phyloP scores from a whole-genome alignment of 2,113 vertebrate genomes.

The Sinosuthora webbiana region DNA sequence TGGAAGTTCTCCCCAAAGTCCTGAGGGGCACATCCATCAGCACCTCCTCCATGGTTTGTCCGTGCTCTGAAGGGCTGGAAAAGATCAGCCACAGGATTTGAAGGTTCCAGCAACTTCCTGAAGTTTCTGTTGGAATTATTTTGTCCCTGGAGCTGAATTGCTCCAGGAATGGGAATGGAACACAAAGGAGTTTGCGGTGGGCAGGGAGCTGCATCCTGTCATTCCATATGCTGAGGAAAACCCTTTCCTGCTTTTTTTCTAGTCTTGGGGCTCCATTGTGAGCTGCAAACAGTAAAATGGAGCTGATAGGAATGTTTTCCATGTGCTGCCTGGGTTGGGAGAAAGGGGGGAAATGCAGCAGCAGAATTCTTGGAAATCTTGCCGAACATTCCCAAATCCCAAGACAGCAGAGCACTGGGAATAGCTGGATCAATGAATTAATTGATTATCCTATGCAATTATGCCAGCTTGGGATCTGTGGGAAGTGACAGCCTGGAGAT shows the following conservation, averaged over 20 bases:
- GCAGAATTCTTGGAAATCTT: not conserved
- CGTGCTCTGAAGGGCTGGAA: not conserved
- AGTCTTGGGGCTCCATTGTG: conserved; percentile 59
- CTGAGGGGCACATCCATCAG: not conserved
- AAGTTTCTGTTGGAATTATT: not conserved
- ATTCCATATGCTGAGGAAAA: conserved; percentile 51
- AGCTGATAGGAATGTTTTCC: conserved; percentile 6
- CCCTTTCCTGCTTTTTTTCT: conserved; percentile 62
- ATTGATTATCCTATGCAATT: not conserved
- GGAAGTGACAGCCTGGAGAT: not conserved
- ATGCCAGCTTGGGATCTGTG: accelerated
- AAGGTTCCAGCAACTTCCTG: not conserved
- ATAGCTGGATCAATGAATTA: not conserved
- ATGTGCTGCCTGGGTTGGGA: not conserved
- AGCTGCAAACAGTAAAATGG: conserved; percentile 39
- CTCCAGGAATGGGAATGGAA: not conserved
- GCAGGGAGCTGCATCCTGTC: conserved; percentile 39
- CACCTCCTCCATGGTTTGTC: not conserved
- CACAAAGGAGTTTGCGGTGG: conserved; percentile 43
- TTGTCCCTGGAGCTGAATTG: not conserved
- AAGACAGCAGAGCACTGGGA: not conserved
- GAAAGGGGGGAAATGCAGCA: not conserved
- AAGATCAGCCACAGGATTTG: not conserved
- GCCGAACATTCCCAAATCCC: not conserved
- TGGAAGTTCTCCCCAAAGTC: accelerated